phyloP scores from a whole-genome alignment of 1,140 invertebrate species.

The Danaus melanippus region DNA sequence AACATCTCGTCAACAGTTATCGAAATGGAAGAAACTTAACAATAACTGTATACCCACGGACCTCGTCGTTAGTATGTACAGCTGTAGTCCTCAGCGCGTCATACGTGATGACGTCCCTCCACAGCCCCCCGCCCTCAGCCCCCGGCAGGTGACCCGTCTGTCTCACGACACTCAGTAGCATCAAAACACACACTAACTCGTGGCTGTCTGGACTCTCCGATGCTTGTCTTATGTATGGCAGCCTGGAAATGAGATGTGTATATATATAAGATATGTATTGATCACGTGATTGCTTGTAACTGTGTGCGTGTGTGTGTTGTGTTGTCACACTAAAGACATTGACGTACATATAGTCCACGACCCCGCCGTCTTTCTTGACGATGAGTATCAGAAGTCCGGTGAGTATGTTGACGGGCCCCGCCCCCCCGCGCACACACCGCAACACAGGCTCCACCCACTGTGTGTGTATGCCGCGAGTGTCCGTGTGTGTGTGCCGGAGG shows the following conservation, averaged over 20 bases:
- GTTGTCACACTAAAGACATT: not conserved
- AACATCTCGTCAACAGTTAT: no score
- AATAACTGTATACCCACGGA: conserved; percentile 15
- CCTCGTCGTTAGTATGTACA: conserved; percentile 45
- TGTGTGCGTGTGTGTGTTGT: not conserved
- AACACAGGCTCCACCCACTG: conserved; percentile 44
- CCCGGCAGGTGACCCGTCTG: conserved; percentile 27
- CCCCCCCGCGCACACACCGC: conserved; percentile 18
- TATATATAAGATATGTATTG: no score
- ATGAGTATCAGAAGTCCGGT: conserved; percentile 42
- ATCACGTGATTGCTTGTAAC: no score
- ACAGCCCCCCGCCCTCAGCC: conserved; percentile 13
- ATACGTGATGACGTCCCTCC: conserved; percentile 44
- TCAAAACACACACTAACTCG: conserved; percentile 49
- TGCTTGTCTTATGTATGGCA: conserved; percentile 32
- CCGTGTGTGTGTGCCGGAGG: conserved; percentile 32
- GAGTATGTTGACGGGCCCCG: conserved; percentile 26
- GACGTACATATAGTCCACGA: conserved; percentile 47
- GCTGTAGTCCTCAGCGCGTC: conserved; percentile 39
- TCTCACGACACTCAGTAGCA: conserved; percentile 46
- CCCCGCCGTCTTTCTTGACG: conserved; percentile 32
- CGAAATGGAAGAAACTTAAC: no score
- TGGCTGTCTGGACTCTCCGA: conserved; percentile 4
- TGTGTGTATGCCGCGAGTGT: conserved; percentile 24
- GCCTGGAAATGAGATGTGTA: conserved; percentile 21